Base-by-base conservation (phyloP, 2,797 vertebrate species). In the Enteromius unitaeniatus region DNA sequence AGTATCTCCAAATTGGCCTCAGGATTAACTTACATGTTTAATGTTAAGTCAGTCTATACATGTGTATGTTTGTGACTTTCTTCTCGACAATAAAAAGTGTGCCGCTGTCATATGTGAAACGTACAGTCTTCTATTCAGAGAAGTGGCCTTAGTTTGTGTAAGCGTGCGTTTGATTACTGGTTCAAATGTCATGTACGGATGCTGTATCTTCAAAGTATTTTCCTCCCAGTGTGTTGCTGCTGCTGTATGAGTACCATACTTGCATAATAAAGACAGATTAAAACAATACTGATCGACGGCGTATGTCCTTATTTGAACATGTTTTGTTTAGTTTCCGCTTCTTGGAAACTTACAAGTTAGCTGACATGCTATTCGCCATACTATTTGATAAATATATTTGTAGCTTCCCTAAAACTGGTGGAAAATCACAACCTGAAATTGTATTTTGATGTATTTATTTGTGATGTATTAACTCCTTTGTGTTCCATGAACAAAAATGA, bases 81-180 rank as follows among this genome's bases (percentile, higher is more conserved):
- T 10, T 65, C 31, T 78, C 21, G 9, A 81, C 49, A 73, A 76
- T 51, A 10, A 77, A 3, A 86, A 55, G 28, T 79, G 84, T 81
- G 84, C 84, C 70, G 81, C 86, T 87, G 87, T 89, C 81, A 28
- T 87, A 84, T 89, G 86, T 86, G 81, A 88, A 84, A 91, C 79
- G 76, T 90, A 92, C 91, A 90, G 89, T 37, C 45, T 0, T 67
- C 0, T 60, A 55, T 73, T 72, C 40, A 62, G 65, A 76, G 23
- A 75, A 90, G 87, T 90, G 90, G 90, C 91, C 92, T 93, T 92
- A 90, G 85, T 82, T 67, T 69, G 80, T 80, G 64, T 86, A 81
- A 88, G 21, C 82, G 72, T 86, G 75, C 31, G 53, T 86, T 42
- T 11, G 67, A 75, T 53, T 86, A 78, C 23, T 40, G 19, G 8